These are phyloP conservation scores for Habropoda laboriosa DNA, from an alignment of 1,140 invertebrate species.

Conservation along the genomic window DNA sequence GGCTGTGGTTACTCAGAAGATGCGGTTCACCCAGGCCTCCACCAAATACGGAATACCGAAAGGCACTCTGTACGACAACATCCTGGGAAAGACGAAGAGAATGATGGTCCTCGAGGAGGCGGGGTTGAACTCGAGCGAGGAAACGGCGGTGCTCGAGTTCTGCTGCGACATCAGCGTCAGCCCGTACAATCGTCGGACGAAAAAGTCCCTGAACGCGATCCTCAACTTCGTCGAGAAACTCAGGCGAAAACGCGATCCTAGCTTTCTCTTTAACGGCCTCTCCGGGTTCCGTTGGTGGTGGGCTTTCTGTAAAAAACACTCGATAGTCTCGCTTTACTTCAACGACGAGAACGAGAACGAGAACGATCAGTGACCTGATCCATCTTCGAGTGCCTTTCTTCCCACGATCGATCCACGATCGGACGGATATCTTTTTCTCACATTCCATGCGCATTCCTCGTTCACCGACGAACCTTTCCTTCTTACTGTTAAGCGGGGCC, in stretches of 20 bases:
- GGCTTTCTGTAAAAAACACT: conserved; percentile 91
- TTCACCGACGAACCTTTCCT: not conserved
- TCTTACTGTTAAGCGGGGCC: not conserved
- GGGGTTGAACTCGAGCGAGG: conserved; percentile 84
- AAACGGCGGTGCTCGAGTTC: conserved; percentile 86
- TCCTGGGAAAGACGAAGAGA: conserved; percentile 89
- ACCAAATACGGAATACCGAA: conserved; percentile 88
- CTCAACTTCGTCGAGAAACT: conserved; percentile 86
- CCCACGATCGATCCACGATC: too few relatives aligned
- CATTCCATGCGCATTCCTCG: not conserved
- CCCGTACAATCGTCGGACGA: conserved; percentile 88
- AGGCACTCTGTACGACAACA: conserved; percentile 90
- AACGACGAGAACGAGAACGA: conserved; percentile 81
- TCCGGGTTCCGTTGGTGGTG: conserved; percentile 91
- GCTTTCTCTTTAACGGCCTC: conserved; percentile 86
- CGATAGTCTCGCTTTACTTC: conserved; percentile 86
- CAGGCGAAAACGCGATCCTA: conserved; percentile 83
- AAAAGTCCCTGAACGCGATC: conserved; percentile 86
- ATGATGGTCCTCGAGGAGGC: conserved; percentile 89
- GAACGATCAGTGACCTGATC: conserved; percentile 63
- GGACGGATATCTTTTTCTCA: too few relatives aligned
- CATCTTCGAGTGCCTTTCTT: too few relatives aligned
- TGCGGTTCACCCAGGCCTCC: conserved; percentile 89
- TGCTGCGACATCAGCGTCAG: conserved; percentile 88
- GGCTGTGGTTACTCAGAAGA: conserved; percentile 88